Evolutionary conservation across 53 echinoderm and acorn worm species (phyloP), one percentile per base, ranked within the genome.

Genomic region (Pentamera pediparva): DNA sequence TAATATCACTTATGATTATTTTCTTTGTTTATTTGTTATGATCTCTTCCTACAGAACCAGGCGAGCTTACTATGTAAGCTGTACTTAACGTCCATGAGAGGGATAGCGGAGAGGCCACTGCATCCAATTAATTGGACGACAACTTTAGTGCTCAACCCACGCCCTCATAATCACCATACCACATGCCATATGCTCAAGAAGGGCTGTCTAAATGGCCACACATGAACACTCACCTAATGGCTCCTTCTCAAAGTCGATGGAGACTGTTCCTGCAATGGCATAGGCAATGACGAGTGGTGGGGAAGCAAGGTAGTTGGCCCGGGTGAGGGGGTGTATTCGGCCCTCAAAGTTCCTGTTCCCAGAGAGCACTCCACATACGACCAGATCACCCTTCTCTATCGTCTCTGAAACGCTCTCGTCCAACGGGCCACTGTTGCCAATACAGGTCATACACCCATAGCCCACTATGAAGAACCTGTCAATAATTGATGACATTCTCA

Each of bases 331-430:
- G 41, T 95, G 96, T 71, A 95, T 95, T 36, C 96, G 77, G 0
- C 96, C 96, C 65, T 95, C 96, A 88, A 95, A 95, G 78, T 95
- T 95, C 37, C 96, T 86, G 45, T 95, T 95, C 6, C 96, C 96
- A 24, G 96, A 95, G 31, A 95, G 59, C 7, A 95, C 91, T 37
- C 96, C 96, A 70, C 96, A 95, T 11, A 91, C 78, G 13, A 95
- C 96, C 20, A 95, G 78, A 59, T 95, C 96, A 30, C 96, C 96
- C 86, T 90, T 95, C 79, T 95, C 95, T 49, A 95, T 95, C 13
- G 95, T 82, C 65, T 85, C 69, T 33, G 79, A 65, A 19, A 94
- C 91, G 19, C 78, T 70, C 26, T 95, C 95, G 37, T 85, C 80
- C 37, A 91, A 73, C 17, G 95, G 95, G 5, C 95, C 95, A 59